Base-by-base conservation (phyloP, 1,140 invertebrate species). In the Formica selysi region DNA sequence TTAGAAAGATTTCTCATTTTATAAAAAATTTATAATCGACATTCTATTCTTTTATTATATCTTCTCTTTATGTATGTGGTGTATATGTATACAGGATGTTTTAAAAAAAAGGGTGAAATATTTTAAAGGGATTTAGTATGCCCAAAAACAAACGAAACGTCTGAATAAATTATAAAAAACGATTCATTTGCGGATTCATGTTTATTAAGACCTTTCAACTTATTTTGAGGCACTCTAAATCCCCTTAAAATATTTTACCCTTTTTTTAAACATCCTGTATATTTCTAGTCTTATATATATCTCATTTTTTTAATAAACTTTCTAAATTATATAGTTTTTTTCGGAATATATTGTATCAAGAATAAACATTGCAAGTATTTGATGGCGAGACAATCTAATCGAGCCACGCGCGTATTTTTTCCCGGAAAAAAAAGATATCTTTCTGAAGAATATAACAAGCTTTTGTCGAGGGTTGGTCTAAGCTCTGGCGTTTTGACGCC, bases 391-490 rank as follows among this genome's bases (percentile, higher is more conserved):
- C 2, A 32, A 16, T 51, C 36, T 68, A 54, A 38, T 48, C n/a
- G n/a, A 32, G 38, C 7, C n/a, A 62, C n/a, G 26, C 8, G 3
- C 3, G 2, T 59, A n/a, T 32, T 41, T 38, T 5, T 70, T 81
- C 1, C 13, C 13, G 1, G 51, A 26, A 44, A 26, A 36, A 44
- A 26, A 0, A 67, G 38, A 26, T 36, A 32, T 16, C 22, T 70
- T 29, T 68, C 36, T 67, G 44, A 79, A 67, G 62, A 67, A 36
- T 54, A 54, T 13, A 57, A 86, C 76, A 54, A 44, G 29, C 48
- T 86, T 57, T 41, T 61, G 41, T 61, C 48, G 36, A 64, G 54
- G 36, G 36, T 80, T 26, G 61, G 57, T 19, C 87, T 89, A 76
- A 89, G 68, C 36, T 62, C 19, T 51, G 65, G 10, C 51, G 68